Evolutionary conservation across 1,140 invertebrate genomes (phyloP), one percentile per base, ranked within the genome.

Genomic region (Zaprionus ghesquierei): DNA sequence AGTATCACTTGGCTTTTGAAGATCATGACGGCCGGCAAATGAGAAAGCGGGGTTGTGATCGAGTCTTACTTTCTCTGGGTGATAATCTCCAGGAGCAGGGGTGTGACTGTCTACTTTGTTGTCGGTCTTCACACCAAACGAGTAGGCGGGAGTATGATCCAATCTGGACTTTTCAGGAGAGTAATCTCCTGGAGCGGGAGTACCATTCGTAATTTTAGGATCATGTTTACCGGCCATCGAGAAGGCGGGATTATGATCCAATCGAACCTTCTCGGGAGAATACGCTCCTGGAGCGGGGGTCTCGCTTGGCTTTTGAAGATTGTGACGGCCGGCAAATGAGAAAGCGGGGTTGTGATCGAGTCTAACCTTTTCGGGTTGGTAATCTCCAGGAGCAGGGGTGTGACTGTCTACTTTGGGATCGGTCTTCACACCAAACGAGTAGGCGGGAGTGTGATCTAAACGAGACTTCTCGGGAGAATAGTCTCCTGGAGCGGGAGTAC

Each of bases 401-500:
- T 94, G 93, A 84, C 95, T 96, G 3, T 92, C 69, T 90, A 94
- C 95, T 6, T 93, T 92, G 13, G 94, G 94, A 75, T 94, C 94
- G 0, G 94, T 77, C 78, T 93, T 94, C 2, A 90, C 75, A 53
- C 92, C 92, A 65, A 94, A 93, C 70, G 92, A 93, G 65, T 93
- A 94, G 58, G 93, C 92, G 9, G 94, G 94, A 56, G 92, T 81
- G 46, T 84, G 92, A 22, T 92, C 92, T 27, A 93, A 76, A 35
- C 95, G 93, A 89, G 93, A n/a, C 89, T 93, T 77, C 79, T 97
- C 96, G 0, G 96, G 96, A 92, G 95, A 93, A 92, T 98, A 94
- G 89, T 95, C 93, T 77, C 97, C 93, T 70, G 97, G 94, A 73
- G 96, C 95, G 2, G 97, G 97, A 0, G 95, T 96, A 13, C 94